Conservation (phyloP, 2,797 vertebrate species). For the Cetoscarus ocellatus region DNA sequence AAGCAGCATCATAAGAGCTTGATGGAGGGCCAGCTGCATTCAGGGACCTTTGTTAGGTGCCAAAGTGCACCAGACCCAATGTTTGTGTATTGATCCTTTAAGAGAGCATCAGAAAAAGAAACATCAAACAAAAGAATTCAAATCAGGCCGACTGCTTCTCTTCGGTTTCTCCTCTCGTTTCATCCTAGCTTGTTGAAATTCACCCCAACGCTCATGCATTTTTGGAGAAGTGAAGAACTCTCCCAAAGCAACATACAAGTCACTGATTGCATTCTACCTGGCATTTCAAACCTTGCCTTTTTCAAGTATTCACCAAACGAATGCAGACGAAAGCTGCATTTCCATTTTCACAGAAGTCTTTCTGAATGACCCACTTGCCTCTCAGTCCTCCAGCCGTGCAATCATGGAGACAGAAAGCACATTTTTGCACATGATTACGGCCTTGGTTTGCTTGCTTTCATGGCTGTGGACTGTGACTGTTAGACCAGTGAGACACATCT, state of each 20-base stretch:
- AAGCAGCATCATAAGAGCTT: too few species aligned
- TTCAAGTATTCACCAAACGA: slow-evolving; percentile 19
- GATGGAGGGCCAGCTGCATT: too few species aligned
- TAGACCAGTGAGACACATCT: slow-evolving; percentile 37
- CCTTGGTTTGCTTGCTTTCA: slow-evolving; percentile 7
- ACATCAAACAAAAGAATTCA: too few species aligned
- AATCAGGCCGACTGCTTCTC: neutral
- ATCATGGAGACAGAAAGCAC: slow-evolving; percentile 16
- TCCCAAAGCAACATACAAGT: slow-evolving; percentile 26
- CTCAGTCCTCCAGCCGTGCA: slow-evolving; percentile 9
- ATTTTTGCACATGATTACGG: slow-evolving; percentile 24
- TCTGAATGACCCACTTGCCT: slow-evolving; percentile 3
- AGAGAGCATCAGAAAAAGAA: too few species aligned
- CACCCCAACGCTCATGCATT: slow-evolving; percentile 4
- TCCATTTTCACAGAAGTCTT: neutral
- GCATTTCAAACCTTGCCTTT: slow-evolving; percentile 38
- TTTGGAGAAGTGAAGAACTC: neutral
- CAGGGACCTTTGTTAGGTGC: too few species aligned
- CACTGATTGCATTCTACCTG: slow-evolving; percentile 61
- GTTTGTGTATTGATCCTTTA: too few species aligned
- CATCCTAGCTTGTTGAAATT: slow-evolving; percentile 31
- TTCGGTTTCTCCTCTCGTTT: slow-evolving; percentile 23
- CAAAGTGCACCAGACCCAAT: too few species aligned
- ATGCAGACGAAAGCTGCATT: slow-evolving; percentile 23
- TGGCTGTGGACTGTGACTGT: neutral